Evolutionary conservation across 2,113 vertebrate species (phyloP).

Genomic region (Leptocoma aspasia): DNA sequence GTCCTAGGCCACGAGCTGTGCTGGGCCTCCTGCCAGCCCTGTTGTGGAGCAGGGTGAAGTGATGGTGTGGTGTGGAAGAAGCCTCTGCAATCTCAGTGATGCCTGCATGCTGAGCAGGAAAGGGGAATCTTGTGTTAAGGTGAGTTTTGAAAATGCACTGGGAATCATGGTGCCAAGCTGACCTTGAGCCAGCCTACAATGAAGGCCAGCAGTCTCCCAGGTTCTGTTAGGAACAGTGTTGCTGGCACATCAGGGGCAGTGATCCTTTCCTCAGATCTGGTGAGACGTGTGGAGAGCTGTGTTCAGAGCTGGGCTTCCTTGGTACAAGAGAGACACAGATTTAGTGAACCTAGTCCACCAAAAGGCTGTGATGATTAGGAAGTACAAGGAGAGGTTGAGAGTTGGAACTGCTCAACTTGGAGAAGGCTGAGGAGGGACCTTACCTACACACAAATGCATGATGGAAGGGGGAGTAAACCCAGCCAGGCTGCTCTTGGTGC

Average conservation of each 20-base stretch:
- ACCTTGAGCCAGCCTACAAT: fast-evolving
- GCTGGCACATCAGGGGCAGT: too few species aligned
- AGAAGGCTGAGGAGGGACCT: neutral
- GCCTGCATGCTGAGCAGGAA: neutral
- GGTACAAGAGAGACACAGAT: fast-evolving
- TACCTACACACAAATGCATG: fast-evolving
- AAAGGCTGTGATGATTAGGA: neutral
- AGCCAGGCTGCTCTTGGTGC: neutral
- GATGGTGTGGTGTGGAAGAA: neutral
- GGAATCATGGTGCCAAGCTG: neutral
- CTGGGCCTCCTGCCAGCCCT: neutral
- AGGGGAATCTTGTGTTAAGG: neutral
- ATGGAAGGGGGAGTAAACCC: neutral
- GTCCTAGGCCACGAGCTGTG: neutral
- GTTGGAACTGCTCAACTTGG: neutral
- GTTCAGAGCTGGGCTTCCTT: neutral
- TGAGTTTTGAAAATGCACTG: neutral
- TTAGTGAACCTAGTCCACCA: neutral
- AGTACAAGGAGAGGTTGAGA: neutral
- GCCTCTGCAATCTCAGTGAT: fast-evolving
- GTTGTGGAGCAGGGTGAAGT: neutral
- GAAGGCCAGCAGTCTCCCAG: neutral
- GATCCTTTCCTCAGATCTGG: neutral
- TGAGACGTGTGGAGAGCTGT: neutral
- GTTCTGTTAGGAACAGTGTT: neutral